phyloP scores from a whole-genome alignment of 2,113 vertebrate genomes.

The Nicator chloris region DNA sequence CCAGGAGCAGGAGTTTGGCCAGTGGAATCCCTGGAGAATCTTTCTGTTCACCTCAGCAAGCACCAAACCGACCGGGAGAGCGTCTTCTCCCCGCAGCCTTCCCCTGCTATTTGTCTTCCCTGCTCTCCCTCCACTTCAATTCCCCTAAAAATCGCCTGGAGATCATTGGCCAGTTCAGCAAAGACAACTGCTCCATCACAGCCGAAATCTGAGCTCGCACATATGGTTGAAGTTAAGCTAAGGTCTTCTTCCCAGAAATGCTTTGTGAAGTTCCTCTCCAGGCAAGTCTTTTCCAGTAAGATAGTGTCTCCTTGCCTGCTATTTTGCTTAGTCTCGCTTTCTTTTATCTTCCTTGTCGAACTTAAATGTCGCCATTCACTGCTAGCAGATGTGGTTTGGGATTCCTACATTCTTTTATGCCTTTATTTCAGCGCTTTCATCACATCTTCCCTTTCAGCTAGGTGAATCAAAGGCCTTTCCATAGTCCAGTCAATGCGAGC shows the following conservation, averaged over 20 bases:
- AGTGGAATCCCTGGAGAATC: neutral
- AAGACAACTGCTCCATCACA: conserved; percentile 35
- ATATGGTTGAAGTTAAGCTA: conserved; percentile 61
- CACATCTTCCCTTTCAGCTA: conserved; percentile 66
- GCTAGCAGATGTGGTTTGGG: conserved; percentile 60
- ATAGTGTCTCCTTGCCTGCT: conserved; percentile 44
- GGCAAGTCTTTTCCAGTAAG: conserved; percentile 61
- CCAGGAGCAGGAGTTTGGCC: neutral
- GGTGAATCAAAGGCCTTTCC: conserved; percentile 74
- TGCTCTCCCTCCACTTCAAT: neutral
- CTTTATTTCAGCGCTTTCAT: conserved; percentile 68
- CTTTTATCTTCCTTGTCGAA: conserved; percentile 57
- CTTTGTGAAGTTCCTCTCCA: conserved; percentile 50
- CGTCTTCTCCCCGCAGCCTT: neutral
- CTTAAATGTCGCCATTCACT: conserved; percentile 61
- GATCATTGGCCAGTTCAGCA: conserved; percentile 1
- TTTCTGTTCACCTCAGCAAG: neutral
- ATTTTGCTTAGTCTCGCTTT: conserved; percentile 56
- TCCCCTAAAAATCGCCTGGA: conserved; percentile 7
- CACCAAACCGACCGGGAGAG: fast-evolving
- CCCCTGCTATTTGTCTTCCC: neutral
- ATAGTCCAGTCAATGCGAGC: conserved; percentile 67
- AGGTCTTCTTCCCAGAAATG: conserved; percentile 65
- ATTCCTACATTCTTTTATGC: conserved; percentile 63
- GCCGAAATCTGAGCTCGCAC: conserved; percentile 39